Conservation (phyloP, 2,113 vertebrate genomes). For the Leucosticte australis region DNA sequence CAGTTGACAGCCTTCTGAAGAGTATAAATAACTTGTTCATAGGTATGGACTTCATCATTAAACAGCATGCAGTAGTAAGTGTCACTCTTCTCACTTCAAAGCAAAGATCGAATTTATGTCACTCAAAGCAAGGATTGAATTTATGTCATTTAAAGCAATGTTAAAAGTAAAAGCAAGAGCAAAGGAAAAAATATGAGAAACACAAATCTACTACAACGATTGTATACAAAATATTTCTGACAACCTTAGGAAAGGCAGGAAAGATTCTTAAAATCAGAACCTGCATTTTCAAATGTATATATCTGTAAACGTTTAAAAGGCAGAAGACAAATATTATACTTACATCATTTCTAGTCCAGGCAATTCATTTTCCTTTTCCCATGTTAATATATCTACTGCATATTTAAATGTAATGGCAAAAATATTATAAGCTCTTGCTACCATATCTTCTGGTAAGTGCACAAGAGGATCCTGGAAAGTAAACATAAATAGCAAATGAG, state of each 20-base stretch:
- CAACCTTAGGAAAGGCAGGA: background rate
- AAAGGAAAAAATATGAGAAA: background rate
- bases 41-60: conserved; percentile 98
- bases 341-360: conserved; percentile 89
- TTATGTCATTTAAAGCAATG: background rate
- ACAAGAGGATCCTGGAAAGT: conserved; percentile 86
- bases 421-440: conserved; percentile 85
- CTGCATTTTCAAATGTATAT: background rate
- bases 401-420: conserved; percentile 92
- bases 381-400: conserved; percentile 94
- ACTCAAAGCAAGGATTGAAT: background rate
- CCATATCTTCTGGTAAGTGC: conserved; percentile 87
- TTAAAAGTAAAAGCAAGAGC: background rate
- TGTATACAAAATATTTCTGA: background rate
- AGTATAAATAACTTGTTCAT: conserved; percentile 98
- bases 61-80: conserved; percentile 98
- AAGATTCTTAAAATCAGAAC: background rate
- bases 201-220: background rate
- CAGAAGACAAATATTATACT: conserved; percentile 41
- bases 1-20: conserved; percentile 97
- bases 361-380: conserved; percentile 90
- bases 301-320: background rate
- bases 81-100: conserved; percentile 84
- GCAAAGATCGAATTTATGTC: background rate
- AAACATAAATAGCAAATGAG: background rate